These are phyloP conservation scores for Leptodactylus fuscus DNA, from an alignment of 2,113 vertebrate genomes.

Conservation along the genomic window DNA sequence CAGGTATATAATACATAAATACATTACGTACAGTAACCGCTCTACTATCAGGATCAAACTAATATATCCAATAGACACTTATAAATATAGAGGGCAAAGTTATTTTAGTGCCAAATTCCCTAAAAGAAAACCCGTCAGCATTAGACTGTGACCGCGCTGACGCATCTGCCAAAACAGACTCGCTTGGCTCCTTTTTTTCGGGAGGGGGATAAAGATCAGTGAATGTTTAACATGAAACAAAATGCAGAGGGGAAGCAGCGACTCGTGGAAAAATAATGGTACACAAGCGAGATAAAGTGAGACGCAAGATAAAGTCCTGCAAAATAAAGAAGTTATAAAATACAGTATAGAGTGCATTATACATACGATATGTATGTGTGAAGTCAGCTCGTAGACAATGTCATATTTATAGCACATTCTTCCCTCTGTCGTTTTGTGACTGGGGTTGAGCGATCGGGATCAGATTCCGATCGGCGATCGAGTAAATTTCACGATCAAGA, in stretches of 20 bases:
- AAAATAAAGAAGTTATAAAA: too few species aligned
- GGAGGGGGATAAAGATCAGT: neutral
- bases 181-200: neutral
- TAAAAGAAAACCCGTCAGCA: neutral
- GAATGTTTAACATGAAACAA: conserved; percentile 51
- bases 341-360: too few species aligned
- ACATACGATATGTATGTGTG: too few species aligned
- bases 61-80: neutral
- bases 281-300: conserved; percentile 27
- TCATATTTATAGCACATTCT: too few species aligned
- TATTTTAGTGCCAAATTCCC: conserved; percentile 4
- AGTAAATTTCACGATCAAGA: too few species aligned
- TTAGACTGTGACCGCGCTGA: conserved; percentile 16
- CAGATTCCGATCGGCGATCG: too few species aligned
- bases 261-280: conserved; percentile 39
- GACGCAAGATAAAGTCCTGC: neutral
- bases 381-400: too few species aligned
- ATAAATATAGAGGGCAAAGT: neutral
- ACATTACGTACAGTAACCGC: neutral
- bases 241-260: conserved; percentile 40
- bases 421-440: too few species aligned
- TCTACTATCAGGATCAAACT: neutral
- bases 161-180: conserved; percentile 33
- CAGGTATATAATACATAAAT: neutral
- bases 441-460: too few species aligned